Evolutionary conservation across 2,797 vertebrate species (phyloP).

Genomic region (Dipus sagitta): DNA sequence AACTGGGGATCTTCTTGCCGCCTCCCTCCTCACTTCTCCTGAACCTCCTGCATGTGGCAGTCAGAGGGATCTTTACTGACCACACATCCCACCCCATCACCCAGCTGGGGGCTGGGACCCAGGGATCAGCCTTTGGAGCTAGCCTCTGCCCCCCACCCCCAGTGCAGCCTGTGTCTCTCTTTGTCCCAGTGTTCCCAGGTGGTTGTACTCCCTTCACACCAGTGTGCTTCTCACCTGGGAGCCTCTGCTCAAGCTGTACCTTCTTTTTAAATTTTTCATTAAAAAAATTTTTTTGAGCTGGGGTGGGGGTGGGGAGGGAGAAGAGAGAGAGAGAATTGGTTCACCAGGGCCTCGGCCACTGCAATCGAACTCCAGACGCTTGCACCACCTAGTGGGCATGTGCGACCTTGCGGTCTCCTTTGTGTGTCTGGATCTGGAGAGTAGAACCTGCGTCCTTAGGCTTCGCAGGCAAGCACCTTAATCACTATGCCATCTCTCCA

Average conservation of each 20-base stretch:
- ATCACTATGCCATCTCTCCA: too few species aligned
- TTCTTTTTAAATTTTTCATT: not conserved
- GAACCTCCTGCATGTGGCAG: not conserved
- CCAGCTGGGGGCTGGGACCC: not conserved
- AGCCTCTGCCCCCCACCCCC: not conserved
- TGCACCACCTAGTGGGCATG: too few species aligned
- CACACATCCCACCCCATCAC: not conserved
- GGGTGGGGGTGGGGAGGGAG: too few species aligned
- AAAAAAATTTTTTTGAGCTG: too few species aligned
- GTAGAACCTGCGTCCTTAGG: too few species aligned
- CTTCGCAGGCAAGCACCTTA: too few species aligned
- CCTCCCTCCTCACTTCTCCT: not conserved
- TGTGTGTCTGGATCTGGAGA: too few species aligned
- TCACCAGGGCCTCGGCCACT: too few species aligned
- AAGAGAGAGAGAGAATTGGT: too few species aligned
- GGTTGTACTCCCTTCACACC: not conserved
- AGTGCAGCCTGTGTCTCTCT: not conserved
- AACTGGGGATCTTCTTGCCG: not conserved
- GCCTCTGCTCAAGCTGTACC: not conserved
- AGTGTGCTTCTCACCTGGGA: not conserved
- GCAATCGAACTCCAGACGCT: too few species aligned
- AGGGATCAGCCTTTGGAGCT: not conserved
- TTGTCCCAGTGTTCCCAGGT: not conserved
- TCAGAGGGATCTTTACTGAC: not conserved
- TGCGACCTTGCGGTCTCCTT: too few species aligned